Evolutionary conservation across 2,888 invertebrate genomes (phyloP), one percentile per base, ranked within the genome.

Genomic region (Diachrysia chrysitis): DNA sequence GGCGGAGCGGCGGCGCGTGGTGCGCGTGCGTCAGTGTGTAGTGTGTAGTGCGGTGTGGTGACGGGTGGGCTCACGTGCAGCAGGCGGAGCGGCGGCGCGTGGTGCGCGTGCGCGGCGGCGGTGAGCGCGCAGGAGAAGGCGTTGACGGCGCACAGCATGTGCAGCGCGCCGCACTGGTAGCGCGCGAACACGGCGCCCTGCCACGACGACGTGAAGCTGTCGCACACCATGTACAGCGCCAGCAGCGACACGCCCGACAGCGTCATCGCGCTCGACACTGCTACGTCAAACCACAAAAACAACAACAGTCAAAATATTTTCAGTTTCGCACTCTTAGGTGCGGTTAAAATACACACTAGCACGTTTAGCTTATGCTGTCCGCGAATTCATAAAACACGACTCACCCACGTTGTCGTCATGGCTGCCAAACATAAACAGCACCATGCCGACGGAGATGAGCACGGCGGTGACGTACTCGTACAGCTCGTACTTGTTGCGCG

Each of bases 171-270:
- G 81, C 86, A 87, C 71, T 80, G 56, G 91, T 98, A 98, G 63
- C 96, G 96, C 66, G 96, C 95, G 93, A 99, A 99, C 69, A 99
- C 96, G 69, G 97, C 97, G 78, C 98, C 98, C 95, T 99, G 99
- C 99, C 99, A 99, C 91, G 99, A 99, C 70, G 99, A 97, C 16
- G 99, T 99, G 95, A 99, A 99, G 90, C 99, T 98, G 94, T 99
- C 99, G 93, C 99, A 98, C 63, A 97, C 92, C 96, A 99, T 97
- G 95, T 99, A 99, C 81, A 98, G 97, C 73, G 97, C 96, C 79
- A 99, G 96, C 76, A 99, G 96, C 73, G 98, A 93, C 59, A 98
- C 92, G 19, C 99, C 99, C 1, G 99, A 98, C 79, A 97, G 89
- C 21, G 98, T 98, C 16, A 98, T 98, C 16, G 46, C 64, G 12